Evolutionary conservation across 2,797 vertebrate genomes (phyloP).

Genomic region (Crax fasciolata): DNA sequence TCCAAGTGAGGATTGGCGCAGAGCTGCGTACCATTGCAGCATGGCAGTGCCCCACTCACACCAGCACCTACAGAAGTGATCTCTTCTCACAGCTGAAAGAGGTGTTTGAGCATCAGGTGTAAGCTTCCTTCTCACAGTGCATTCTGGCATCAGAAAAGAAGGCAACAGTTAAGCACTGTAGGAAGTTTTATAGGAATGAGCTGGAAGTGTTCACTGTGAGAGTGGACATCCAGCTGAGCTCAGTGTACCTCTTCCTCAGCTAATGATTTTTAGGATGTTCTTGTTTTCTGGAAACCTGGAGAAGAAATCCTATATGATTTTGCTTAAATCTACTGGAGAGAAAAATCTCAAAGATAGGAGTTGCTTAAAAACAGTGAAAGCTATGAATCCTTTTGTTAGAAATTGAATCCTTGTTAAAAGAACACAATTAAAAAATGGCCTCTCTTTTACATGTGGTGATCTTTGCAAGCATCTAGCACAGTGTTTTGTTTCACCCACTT

Average conservation of each 20-base stretch:
- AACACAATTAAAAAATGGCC: not conserved
- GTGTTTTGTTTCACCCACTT: rapidly evolving
- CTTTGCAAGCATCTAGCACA: not conserved
- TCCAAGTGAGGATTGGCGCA: not conserved
- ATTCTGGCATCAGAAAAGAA: not conserved
- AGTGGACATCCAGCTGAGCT: not conserved
- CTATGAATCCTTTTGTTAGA: not conserved
- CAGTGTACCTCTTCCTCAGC: not conserved
- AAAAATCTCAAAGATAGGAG: not conserved
- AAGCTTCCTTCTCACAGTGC: not conserved
- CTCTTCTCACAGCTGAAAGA: not conserved
- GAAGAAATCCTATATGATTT: not conserved
- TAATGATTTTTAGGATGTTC: not conserved
- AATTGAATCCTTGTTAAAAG: not conserved
- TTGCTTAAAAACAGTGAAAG: not conserved
- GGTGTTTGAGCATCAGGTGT: rapidly evolving
- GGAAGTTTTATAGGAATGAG: not conserved
- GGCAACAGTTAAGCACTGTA: rapidly evolving
- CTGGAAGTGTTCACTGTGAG: not conserved
- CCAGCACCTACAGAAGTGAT: not conserved
- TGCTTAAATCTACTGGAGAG: not conserved
- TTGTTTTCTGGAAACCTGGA: not conserved
- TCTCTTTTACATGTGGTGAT: not conserved
- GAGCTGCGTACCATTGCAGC: too few species aligned
- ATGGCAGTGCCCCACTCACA: too few species aligned